Conservation (phyloP, 2,113 vertebrate species). For the Petromus typicus region DNA sequence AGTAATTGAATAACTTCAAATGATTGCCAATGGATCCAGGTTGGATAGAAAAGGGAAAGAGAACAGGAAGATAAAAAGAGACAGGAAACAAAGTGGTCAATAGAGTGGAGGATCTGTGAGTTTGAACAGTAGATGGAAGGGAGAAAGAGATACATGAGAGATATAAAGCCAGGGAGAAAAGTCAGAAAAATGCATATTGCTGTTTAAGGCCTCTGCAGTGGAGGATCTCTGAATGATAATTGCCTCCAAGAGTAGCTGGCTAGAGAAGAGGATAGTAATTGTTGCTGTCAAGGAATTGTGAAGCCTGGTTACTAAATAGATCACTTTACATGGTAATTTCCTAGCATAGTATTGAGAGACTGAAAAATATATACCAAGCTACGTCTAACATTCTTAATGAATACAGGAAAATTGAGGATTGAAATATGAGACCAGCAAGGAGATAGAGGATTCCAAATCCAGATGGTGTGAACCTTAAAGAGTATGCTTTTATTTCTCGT, state of each 20-base stretch:
- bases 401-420: not conserved
- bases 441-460: not conserved
- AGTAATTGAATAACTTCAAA: not conserved
- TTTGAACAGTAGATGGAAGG: not conserved
- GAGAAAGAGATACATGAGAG: not conserved
- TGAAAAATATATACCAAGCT: not conserved
- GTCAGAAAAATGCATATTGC: not conserved
- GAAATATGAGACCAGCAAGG: not conserved
- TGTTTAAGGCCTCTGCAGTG: not conserved
- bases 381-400: not conserved
- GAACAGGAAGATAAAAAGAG: not conserved
- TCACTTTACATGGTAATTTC: not conserved
- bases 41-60: not conserved
- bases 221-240: not conserved
- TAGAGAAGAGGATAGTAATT: not conserved
- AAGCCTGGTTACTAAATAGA: not conserved
- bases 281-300: not conserved
- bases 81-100: not conserved
- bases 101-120: not conserved
- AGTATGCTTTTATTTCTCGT: not conserved
- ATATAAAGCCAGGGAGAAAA: not conserved
- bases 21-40: not conserved
- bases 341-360: not conserved
- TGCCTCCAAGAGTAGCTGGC: not conserved
- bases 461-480: not conserved